Evolutionary conservation across 2,797 vertebrate genomes (phyloP).

Genomic region (Megaceryle alcyon): DNA sequence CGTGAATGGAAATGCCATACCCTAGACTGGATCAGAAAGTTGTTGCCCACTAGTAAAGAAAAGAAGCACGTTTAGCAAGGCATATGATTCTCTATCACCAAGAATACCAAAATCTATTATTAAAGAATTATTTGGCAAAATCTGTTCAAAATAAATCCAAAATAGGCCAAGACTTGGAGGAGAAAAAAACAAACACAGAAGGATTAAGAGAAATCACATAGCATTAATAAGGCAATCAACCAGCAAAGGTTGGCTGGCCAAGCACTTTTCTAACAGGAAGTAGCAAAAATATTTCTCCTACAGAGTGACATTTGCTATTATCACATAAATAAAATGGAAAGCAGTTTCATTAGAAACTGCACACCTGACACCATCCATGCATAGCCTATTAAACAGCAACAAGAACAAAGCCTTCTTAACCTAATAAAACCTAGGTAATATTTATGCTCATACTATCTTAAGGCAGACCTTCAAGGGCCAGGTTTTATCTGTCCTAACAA

Average conservation of each 20-base stretch:
- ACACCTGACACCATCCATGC: neutral
- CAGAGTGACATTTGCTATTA: neutral
- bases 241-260: neutral
- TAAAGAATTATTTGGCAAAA: neutral
- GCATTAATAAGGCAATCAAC: neutral
- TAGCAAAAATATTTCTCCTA: neutral
- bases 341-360: neutral
- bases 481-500: neutral
- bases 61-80: neutral
- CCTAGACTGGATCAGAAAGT: neutral
- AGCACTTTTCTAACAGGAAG: neutral
- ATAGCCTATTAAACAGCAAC: neutral
- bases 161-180: neutral
- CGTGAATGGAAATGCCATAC: neutral
- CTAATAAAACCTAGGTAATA: neutral
- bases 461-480: neutral
- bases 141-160: neutral
- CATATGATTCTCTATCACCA: neutral
- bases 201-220: neutral
- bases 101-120: neutral
- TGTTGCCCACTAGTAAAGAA: neutral
- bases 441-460: neutral
- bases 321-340: neutral
- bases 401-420: neutral
- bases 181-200: rapidly evolving